Conservation (phyloP, 1,140 invertebrate species). For the Gryon sp. region DNA sequence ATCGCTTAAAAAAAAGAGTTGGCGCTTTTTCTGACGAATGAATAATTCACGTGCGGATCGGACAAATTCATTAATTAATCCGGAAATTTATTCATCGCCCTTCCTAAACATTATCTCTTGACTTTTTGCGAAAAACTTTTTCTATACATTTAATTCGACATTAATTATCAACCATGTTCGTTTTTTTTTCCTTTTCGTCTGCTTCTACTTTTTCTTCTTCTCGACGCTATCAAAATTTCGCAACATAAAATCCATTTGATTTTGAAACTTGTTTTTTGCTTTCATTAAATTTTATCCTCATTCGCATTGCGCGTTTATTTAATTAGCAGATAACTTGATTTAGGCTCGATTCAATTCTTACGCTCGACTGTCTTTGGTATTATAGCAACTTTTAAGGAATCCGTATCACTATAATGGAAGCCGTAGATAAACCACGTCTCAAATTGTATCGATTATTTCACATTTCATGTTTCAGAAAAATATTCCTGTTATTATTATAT, state of each 20-base stretch:
- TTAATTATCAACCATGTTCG: slow-evolving; percentile 16
- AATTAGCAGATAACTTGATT: slow-evolving; percentile 60
- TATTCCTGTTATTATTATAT: too few relatives aligned
- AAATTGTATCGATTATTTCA: slow-evolving; percentile 56
- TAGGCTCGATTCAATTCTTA: slow-evolving; percentile 53
- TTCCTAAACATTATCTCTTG: slow-evolving; percentile 9
- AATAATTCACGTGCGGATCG: slow-evolving; percentile 42
- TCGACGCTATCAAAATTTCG: too few relatives aligned
- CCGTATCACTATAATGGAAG: slow-evolving; percentile 75
- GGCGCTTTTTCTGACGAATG: slow-evolving; percentile 22
- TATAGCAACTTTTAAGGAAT: slow-evolving; percentile 73
- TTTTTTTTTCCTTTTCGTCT: background rate
- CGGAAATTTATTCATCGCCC: slow-evolving; percentile 36
- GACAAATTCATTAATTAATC: slow-evolving; percentile 51
- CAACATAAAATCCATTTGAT: too few relatives aligned
- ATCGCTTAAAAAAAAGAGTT: slow-evolving; percentile 7
- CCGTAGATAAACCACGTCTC: slow-evolving; percentile 67
- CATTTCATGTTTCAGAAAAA: background rate
- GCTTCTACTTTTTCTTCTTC: too few relatives aligned
- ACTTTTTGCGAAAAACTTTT: slow-evolving; percentile 8
- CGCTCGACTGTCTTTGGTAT: slow-evolving; percentile 64
- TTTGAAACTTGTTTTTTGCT: too few relatives aligned
- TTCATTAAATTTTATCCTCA: too few relatives aligned
- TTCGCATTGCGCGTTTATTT: slow-evolving; percentile 37
- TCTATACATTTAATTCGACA: slow-evolving; percentile 26